These are phyloP conservation scores for Istiophorus platypterus DNA, from an alignment of 2,113 vertebrate genomes.

Conservation along the genomic window DNA sequence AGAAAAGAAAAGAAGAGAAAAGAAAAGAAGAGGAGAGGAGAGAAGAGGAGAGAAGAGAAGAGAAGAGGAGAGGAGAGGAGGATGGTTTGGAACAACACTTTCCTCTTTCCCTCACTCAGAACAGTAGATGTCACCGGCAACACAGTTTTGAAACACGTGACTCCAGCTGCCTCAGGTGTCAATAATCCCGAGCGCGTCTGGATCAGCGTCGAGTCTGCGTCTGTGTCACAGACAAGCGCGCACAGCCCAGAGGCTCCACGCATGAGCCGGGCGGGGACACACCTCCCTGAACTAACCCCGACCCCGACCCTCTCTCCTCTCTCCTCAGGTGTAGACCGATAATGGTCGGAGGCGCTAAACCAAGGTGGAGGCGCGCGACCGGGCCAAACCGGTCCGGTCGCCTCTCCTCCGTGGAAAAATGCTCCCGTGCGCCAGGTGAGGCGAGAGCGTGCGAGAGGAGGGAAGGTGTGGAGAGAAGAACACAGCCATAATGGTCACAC, in stretches of 20 bases:
- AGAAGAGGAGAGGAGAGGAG: neutral
- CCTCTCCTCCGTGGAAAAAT: neutral
- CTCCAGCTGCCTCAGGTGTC: constrained; percentile 12
- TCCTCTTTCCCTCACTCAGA: neutral
- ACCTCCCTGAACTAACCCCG: too few species aligned
- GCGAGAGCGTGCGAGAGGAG: neutral
- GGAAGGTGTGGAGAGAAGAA: neutral
- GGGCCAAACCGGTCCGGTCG: constrained; percentile 52
- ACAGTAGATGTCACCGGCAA: neutral
- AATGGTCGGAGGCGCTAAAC: too few species aligned
- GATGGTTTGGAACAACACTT: neutral
- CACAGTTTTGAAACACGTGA: neutral
- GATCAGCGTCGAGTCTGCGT: too few species aligned
- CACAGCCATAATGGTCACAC: neutral
- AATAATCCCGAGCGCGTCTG: too few species aligned
- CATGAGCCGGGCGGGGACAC: too few species aligned
- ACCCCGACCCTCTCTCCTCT: too few species aligned
- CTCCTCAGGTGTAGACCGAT: constrained; percentile 49
- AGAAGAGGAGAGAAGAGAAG: neutral
- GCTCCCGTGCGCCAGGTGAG: neutral
- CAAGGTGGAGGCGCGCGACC: constrained; percentile 19
- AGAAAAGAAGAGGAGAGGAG: too few species aligned
- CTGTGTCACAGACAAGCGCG: too few species aligned
- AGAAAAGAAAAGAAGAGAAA: too few species aligned
- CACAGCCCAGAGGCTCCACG: neutral